These are phyloP conservation scores for Drosophila sucinea DNA, from an alignment of 1,140 invertebrate species.

Conservation along the genomic window DNA sequence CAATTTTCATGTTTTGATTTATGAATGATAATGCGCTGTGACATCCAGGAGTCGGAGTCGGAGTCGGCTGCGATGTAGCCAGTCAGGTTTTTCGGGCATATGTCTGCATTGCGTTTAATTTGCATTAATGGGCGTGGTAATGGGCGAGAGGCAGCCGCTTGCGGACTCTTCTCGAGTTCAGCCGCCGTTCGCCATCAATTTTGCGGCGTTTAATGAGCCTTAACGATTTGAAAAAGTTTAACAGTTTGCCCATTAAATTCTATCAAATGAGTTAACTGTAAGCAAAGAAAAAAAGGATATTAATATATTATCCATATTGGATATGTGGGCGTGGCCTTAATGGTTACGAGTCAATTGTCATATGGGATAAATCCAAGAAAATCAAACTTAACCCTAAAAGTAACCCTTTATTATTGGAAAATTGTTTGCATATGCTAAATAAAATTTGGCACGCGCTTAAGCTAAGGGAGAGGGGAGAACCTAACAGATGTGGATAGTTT, in stretches of 20 bases:
- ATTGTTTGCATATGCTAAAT: background rate
- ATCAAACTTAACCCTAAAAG: background rate
- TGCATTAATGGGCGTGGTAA: slow-evolving; percentile 82
- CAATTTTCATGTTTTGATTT: slow-evolving; percentile 82
- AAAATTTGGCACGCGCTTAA: background rate
- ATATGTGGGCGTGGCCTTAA: slow-evolving; percentile 44
- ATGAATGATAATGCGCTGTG: slow-evolving; percentile 82
- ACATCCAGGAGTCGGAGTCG: slow-evolving; percentile 49
- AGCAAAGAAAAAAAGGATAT: slow-evolving; percentile 45
- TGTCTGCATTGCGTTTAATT: slow-evolving; percentile 81
- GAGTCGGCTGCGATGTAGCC: slow-evolving; percentile 11
- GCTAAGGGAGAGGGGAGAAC: background rate
- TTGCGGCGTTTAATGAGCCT: slow-evolving; percentile 63
- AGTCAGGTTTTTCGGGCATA: slow-evolving; percentile 62
- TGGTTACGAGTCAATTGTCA: slow-evolving; percentile 60
- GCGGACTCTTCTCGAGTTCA: slow-evolving; percentile 18
- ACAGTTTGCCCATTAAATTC: slow-evolving; percentile 25
- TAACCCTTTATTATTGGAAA: background rate
- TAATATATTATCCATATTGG: slow-evolving; percentile 1
- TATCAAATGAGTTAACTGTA: slow-evolving; percentile 46
- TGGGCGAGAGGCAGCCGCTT: slow-evolving; percentile 38
- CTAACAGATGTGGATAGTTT: no score
- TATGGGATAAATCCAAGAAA: slow-evolving; percentile 14
- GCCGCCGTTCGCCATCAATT: slow-evolving; percentile 15
- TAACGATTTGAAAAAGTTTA: slow-evolving; percentile 50